phyloP scores from a whole-genome alignment of 2,888 invertebrate species.

The Torymus auratus region DNA sequence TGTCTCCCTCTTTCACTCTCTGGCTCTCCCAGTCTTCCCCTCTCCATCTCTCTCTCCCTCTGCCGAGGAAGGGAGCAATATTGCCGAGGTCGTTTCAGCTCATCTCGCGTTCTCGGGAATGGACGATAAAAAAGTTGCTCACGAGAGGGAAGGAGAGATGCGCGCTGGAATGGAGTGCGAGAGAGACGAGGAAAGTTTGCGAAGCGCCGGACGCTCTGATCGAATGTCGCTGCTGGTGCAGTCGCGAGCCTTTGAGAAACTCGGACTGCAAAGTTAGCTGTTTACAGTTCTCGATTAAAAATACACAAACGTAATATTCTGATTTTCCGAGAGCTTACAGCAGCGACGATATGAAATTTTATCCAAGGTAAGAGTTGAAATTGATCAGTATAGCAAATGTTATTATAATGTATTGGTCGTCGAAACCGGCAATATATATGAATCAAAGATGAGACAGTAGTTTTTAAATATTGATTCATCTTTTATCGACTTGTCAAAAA shows the following conservation, averaged over 20 bases:
- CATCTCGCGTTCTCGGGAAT: slow-evolving; percentile 39
- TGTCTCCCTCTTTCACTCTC: background rate
- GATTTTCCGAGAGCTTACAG: no score
- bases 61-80: slow-evolving; percentile 27
- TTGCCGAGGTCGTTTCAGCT: slow-evolving; percentile 51
- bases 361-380: no score
- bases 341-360: no score
- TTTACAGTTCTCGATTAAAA: slow-evolving; percentile 44
- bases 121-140: slow-evolving; percentile 52
- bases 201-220: slow-evolving; percentile 14
- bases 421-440: no score
- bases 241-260: background rate
- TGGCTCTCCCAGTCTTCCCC: background rate
- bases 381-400: no score
- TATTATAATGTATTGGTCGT: no score
- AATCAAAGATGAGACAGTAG: no score
- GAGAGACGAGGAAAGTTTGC: slow-evolving; percentile 25
- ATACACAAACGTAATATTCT: background rate
- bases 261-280: slow-evolving; percentile 25
- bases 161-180: background rate
- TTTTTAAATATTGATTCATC: no score
- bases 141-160: background rate
- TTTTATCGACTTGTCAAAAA: no score
- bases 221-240: slow-evolving; percentile 5
- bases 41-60: background rate